phyloP scores from a whole-genome alignment of 2,888 invertebrate species.

The Caenorhabditis sinica region DNA sequence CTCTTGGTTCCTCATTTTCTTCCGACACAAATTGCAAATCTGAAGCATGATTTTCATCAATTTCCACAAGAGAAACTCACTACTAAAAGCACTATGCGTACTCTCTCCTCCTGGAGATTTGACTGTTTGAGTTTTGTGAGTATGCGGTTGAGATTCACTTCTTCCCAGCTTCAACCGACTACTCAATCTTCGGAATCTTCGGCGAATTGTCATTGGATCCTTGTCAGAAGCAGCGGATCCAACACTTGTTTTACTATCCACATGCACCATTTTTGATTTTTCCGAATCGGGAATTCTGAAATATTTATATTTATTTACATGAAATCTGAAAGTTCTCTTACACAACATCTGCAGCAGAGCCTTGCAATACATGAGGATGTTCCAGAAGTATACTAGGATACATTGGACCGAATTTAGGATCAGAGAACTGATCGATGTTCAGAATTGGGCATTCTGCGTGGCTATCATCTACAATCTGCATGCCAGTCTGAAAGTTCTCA shows the following conservation, averaged over 20 bases:
- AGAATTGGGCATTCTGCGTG: constrained; percentile 64
- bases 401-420: constrained; percentile 61
- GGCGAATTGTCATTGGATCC: constrained; percentile 41
- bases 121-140: not conserved
- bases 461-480: constrained; percentile 72
- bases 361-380: constrained; percentile 50
- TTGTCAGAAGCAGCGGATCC: not conserved
- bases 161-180: constrained; percentile 40
- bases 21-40: constrained; percentile 50
- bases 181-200: constrained; percentile 53
- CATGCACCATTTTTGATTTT: constrained; percentile 46
- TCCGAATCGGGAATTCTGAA: constrained; percentile 39
- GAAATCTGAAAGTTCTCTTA: constrained; percentile 19
- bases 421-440: constrained; percentile 69
- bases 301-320: not conserved
- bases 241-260: constrained; percentile 41
- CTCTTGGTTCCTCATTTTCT: constrained; percentile 48
- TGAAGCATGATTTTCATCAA: not conserved
- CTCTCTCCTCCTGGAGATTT: constrained; percentile 50
- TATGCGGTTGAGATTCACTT: constrained; percentile 31
- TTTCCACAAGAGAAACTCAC: constrained; percentile 16
- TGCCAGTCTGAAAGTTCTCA: constrained; percentile 67
- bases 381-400: constrained; percentile 39
- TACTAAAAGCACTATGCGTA: constrained; percentile 43
- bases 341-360: constrained; percentile 70